A percentile compares a stretch with the other conserved stretches of the same genome.
Conservation (phyloP, 2,797 vertebrate genomes). For the Xenops minutus region DNA sequence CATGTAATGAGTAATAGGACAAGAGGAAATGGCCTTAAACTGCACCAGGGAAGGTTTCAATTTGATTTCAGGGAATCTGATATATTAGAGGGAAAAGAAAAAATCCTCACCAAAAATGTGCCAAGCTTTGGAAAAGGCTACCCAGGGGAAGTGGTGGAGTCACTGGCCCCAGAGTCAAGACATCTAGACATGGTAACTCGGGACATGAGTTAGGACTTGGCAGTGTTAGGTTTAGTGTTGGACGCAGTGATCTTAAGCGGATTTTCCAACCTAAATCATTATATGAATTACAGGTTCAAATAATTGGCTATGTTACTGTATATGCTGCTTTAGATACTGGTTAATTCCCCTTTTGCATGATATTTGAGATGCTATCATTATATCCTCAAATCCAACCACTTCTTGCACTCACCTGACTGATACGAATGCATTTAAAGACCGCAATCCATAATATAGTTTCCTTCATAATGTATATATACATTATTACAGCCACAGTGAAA, state of each 20-base stretch:
- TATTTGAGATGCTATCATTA: neutral
- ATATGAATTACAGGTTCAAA: neutral
- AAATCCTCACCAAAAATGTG: neutral
- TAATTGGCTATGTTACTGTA: neutral
- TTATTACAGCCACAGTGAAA: neutral
- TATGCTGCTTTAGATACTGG: neutral
- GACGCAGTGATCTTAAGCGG: neutral
- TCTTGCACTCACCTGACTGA: neutral
- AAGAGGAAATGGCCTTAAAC: neutral
- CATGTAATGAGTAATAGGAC: neutral
- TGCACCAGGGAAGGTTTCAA: neutral
- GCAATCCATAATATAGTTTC: neutral
- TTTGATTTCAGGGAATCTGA: too few relatives aligned
- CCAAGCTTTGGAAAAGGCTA: neutral
- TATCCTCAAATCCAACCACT: neutral
- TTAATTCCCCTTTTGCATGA: neutral
- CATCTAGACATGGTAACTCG: rapidly evolving
- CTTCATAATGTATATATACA: neutral
- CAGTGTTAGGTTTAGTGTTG: neutral
- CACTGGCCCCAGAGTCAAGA: neutral
- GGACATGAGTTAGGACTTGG: neutral
- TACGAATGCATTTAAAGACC: neutral
- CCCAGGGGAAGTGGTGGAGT: neutral
- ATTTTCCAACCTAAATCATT: neutral
- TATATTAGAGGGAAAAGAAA: neutral